Evolutionary conservation across 1,140 invertebrate genomes (phyloP), one percentile per base, ranked within the genome.

Genomic region (Ooceraea biroi): DNA sequence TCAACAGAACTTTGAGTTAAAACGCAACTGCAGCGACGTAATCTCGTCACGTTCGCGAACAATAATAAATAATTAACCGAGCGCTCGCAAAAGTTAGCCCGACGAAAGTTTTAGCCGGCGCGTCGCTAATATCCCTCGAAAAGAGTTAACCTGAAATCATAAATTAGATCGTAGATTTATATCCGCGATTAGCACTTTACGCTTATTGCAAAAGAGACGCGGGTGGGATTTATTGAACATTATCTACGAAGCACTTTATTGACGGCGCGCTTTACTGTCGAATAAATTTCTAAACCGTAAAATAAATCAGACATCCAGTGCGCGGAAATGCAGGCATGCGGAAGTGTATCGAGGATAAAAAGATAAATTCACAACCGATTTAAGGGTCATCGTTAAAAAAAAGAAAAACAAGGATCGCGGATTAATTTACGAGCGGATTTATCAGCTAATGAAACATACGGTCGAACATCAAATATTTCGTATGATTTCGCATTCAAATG

Each of bases 331-430:
- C 52, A 30, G 36, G 58, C 27, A 30, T 7, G 17, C 10, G 41
- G 17, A 17, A 58, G 12, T 8, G 22, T 22, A 66, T 12, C 46
- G 17, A 68, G 19, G 17, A 1, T 65, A 78, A 41, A 78, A 41
- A 55, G 11, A 68, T 55, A 68, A 77, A 66, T 55, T 66, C 41
- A 55, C 19, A 55, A 7, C 11, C 48, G 1, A 22, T 25, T 77
- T 66, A 66, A 66, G 19, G 50, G 8, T 0, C 25, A 36, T 41
- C 3, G 30, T 3, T 36, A 36, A 36, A 3, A 36, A 30, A 50
- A 65, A n/a, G 8, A 3, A 46, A 48, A 30, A 1, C n/a, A 11
- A 61, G 44, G 65, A 48, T 65, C 27, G 10, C 17, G n/a, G 7
- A 57, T 55, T 22, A 58, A 25, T 30, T 57, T 69, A 30, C 19